These are phyloP conservation scores for Catharus fuscescens DNA, from an alignment of 2,113 vertebrate genomes.

Conservation along the genomic window DNA sequence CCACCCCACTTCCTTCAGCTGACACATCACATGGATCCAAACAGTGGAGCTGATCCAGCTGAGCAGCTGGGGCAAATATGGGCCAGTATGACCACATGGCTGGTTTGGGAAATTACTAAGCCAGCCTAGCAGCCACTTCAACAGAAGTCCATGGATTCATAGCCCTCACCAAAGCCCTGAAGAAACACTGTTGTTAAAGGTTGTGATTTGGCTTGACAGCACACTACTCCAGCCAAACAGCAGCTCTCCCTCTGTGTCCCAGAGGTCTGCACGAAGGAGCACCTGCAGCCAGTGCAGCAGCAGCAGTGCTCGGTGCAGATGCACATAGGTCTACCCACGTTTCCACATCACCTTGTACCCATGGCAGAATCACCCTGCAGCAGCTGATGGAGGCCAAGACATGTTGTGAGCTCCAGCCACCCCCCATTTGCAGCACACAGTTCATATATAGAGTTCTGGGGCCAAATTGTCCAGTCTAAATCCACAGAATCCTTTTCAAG, in stretches of 20 bases:
- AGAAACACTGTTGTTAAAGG: not conserved
- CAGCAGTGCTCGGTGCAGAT: accelerated
- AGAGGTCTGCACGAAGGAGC: not conserved
- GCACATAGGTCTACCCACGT: accelerated
- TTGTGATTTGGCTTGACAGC: not conserved
- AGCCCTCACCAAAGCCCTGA: not conserved
- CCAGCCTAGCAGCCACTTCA: not conserved
- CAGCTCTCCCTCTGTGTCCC: not conserved
- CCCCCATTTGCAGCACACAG: not conserved
- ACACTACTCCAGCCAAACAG: not conserved
- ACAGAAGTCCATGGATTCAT: not conserved
- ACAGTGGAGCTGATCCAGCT: not conserved
- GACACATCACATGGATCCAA: not conserved
- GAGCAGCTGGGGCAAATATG: not conserved
- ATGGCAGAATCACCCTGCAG: not conserved
- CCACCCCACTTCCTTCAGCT: not conserved
- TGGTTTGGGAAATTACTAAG: not conserved
- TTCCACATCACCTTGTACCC: not conserved
- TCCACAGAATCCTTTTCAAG: not conserved
- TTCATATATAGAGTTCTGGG: not conserved
- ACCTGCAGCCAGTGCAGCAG: accelerated
- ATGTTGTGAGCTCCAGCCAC: accelerated
- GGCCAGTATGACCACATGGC: accelerated
- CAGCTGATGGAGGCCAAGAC: not conserved
- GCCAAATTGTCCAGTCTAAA: not conserved